These are phyloP conservation scores for Cactoblastis cactorum DNA, from an alignment of 2,888 invertebrate species.

Conservation along the genomic window DNA sequence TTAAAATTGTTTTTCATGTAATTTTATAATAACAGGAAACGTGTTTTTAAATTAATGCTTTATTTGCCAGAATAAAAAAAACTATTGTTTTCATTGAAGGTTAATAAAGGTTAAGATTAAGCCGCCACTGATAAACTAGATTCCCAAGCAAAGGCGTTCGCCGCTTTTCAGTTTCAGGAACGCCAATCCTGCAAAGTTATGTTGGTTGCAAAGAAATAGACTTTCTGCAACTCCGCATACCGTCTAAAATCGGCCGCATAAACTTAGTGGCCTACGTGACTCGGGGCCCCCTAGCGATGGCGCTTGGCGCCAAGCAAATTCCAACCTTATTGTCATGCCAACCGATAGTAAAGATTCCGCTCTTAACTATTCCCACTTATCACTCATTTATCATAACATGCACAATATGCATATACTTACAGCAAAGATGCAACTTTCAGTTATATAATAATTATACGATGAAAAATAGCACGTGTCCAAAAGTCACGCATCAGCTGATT, in stretches of 20 bases:
- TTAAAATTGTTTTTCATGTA: too few relatives aligned
- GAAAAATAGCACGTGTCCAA: conserved; percentile 62
- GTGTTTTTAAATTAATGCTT: neutral
- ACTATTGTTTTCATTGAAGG: conserved; percentile 4
- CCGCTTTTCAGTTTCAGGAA: conserved; percentile 46
- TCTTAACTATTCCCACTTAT: conserved; percentile 7
- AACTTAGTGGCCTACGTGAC: conserved; percentile 76
- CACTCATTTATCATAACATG: neutral
- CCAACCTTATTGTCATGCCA: conserved; percentile 61
- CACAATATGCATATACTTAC: conserved; percentile 5
- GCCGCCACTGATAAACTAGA: neutral
- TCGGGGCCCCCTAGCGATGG: conserved; percentile 66
- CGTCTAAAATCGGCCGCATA: conserved; percentile 47
- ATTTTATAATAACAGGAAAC: neutral
- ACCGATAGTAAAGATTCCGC: conserved; percentile 20
- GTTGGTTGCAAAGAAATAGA: conserved; percentile 17
- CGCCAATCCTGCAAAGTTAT: conserved; percentile 29
- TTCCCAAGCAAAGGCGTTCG: conserved; percentile 22
- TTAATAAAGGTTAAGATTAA: conserved; percentile 4
- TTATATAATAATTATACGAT: conserved; percentile 60
- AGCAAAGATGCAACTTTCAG: conserved; percentile 19
- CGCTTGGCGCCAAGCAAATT: conserved; percentile 73
- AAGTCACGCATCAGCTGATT: conserved; percentile 63
- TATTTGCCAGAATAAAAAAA: too few relatives aligned
- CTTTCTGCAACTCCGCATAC: conserved; percentile 17